A percentile compares a stretch with the other conserved stretches of the same genome.
Conservation (phyloP, 1,140 invertebrate species). For the Aphidius gifuensis region DNA sequence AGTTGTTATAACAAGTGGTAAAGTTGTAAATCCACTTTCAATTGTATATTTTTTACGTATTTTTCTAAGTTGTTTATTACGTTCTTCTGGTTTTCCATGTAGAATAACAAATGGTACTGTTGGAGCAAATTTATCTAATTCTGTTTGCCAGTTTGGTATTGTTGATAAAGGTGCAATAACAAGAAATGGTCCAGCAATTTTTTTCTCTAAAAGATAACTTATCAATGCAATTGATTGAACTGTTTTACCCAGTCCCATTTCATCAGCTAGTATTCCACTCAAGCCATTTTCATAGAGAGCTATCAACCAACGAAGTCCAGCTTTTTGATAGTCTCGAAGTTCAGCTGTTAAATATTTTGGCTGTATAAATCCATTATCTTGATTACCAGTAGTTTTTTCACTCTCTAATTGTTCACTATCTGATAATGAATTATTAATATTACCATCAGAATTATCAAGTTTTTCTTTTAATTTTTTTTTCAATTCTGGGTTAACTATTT, state of each 20-base stretch:
- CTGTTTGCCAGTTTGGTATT: slow-evolving; percentile 68
- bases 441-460: slow-evolving; percentile 7
- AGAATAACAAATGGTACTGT: slow-evolving; percentile 60
- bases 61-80: slow-evolving; percentile 36
- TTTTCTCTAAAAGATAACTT: slow-evolving; percentile 57
- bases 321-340: slow-evolving; percentile 61
- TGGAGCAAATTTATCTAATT: slow-evolving; percentile 68
- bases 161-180: slow-evolving; percentile 69
- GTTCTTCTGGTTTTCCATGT: slow-evolving; percentile 53
- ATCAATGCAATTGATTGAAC: slow-evolving; percentile 67
- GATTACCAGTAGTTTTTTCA: neutral
- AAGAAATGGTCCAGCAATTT: slow-evolving; percentile 61
- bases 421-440: neutral
- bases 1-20: slow-evolving; percentile 61
- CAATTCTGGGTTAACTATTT: slow-evolving; percentile 15
- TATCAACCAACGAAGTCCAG: slow-evolving; percentile 64
- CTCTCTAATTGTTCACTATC: too few relatives aligned
- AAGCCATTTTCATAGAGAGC: slow-evolving; percentile 66
- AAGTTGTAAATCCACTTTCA: slow-evolving; percentile 32
- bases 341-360: slow-evolving; percentile 38
- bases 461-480: slow-evolving; percentile 31
- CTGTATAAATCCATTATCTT: neutral
- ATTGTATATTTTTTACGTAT: slow-evolving; percentile 43
- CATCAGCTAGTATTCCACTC: slow-evolving; percentile 77
- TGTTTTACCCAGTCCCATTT: slow-evolving; percentile 80